Base-by-base conservation (phyloP, 2,888 invertebrate species). In the Drosophila kanekoi region DNA sequence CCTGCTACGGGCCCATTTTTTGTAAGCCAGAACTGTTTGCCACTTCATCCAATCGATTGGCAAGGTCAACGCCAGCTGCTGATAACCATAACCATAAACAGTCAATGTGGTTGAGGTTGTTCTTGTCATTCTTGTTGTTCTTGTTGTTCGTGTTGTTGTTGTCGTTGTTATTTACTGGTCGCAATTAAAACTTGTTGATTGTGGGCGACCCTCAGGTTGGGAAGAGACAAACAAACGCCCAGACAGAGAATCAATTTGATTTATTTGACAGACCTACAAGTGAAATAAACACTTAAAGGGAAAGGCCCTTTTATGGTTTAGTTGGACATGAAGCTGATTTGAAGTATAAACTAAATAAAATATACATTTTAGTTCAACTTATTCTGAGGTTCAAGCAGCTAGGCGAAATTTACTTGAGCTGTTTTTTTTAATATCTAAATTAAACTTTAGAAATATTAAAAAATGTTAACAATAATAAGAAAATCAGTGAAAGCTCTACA, bases 181-280 rank as follows among this genome's bases (percentile, higher is more conserved):
- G 70, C 69, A 87, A 87, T 82, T 84, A 87, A 81, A 81, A 82
- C 87, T 82, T 82, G 82, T 82, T 82, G 87, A 87, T 81, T 81
- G 87, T 87, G 74, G 81, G 87, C 65, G 58, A 68, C 16, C 37
- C 20, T 56, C 54, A 37, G 49, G 37, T 44, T 56, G 71, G 13
- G 13, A 32, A 20, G 37, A 44, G 41, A 41, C 28, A 58, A 49
- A 57, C 38, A 23, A 51, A 63, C 60, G 75, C 60, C 63, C 67
- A 71, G 59, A 59, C 63, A 23, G 14, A 13, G 37, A 47, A 58
- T 40, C 57, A 45, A 66, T 75, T 71, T 78, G 79, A 82, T 81
- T 77, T 83, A 86, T 86, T 61, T 54, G 52, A 59, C 47, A 52
- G 32, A 58, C 53, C 43, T 40, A 33, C 35, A 54, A 51, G 33